Base-by-base conservation (phyloP, 1,140 invertebrate genomes). In the Scylla paramamosain region DNA sequence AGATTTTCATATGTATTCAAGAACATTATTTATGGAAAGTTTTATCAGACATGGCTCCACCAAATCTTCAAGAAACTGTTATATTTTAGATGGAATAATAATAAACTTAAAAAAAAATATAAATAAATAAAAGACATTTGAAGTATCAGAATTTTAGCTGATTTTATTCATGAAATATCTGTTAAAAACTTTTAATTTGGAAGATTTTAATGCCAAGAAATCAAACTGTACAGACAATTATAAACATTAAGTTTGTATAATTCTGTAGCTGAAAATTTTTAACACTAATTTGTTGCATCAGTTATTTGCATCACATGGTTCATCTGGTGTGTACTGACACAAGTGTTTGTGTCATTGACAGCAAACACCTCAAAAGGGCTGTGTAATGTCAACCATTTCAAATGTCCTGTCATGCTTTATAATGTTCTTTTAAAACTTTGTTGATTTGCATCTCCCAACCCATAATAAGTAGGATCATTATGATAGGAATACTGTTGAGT, bases 1-100 rank as follows among this genome's bases (percentile, higher is more conserved):
- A 77, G 67, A n/a, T 77, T 77, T 77, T 77, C n/a, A 77, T 25
- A 77, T n/a, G n/a, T 77, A n/a, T 77, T 77, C 20, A 77, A 77
- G 67, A 77, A n/a, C 20, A 20, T n/a, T 77, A 77, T 77, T 20
- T n/a, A 77, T 77, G n/a, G 67, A 77, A 77, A 77, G 4, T 77
- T 77, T 77, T 77, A 77, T 77, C 67, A 4, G 16, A 12, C 10
- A 59, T 59, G 16, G 16, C 52, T 59, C 16, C 52, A 59, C 16
- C 52, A 59, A 59, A 59, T 59, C 16, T 12, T 59, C 16, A 59
- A 12, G 52, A 59, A 14, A 20, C 52, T 14, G 52, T 59, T 59
- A 59, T 59, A 59, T 59, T 59, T 59, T 59, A 59, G 52, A 59
- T 59, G 52, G 16, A 59, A 59, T 39, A 59, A 59, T 77, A 25